phyloP scores from a whole-genome alignment of 2,113 vertebrate species.

The Melanostigma gelatinosum region DNA sequence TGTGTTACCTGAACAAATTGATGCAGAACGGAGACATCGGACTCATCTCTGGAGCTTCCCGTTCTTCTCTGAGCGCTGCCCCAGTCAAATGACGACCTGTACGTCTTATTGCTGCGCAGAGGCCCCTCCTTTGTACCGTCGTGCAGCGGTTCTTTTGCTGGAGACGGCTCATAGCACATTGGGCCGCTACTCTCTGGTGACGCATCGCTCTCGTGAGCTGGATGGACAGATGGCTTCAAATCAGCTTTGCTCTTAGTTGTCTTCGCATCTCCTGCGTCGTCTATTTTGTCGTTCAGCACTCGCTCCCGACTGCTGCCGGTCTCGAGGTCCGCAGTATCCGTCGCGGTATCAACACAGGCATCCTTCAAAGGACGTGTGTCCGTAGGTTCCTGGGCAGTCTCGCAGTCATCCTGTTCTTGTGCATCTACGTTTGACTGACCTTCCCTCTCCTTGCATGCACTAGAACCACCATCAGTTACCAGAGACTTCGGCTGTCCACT shows the following conservation, averaged over 20 bases:
- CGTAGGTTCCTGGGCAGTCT: neutral
- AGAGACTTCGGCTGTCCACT: neutral
- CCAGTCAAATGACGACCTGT: constrained; percentile 82
- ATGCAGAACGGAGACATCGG: constrained; percentile 1
- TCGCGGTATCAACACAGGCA: neutral
- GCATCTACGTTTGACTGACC: neutral
- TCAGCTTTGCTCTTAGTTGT: neutral
- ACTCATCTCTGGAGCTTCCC: neutral
- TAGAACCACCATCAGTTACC: neutral
- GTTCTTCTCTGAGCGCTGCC: constrained; percentile 7
- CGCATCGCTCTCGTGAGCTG: neutral
- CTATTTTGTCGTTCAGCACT: neutral
- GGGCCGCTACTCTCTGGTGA: neutral
- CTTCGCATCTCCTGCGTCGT: neutral
- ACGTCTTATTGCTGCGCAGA: constrained; percentile 74
- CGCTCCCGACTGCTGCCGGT: neutral
- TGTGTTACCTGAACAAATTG: constrained; percentile 40
- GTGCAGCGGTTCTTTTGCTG: neutral
- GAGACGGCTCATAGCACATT: neutral
- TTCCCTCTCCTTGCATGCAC: neutral
- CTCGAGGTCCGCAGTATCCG: neutral
- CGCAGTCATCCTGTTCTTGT: neutral
- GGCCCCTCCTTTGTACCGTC: constrained; percentile 60
- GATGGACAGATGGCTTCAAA: neutral
- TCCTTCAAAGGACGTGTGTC: constrained; percentile 3